Evolutionary conservation across 2,113 vertebrate species (phyloP).

Genomic region (Alces alces): DNA sequence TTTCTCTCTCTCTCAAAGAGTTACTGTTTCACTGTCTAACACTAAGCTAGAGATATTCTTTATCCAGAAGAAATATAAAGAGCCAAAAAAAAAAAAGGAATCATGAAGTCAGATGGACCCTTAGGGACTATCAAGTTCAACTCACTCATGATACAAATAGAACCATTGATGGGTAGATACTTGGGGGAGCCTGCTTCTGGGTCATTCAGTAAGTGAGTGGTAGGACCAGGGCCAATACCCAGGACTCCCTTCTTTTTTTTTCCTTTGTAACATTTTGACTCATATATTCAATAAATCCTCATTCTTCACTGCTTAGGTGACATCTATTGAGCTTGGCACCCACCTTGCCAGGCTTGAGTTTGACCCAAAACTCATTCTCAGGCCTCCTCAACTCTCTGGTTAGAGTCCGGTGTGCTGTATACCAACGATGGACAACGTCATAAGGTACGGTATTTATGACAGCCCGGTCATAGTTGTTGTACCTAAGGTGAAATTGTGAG

Average conservation of each 20-base stretch:
- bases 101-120: background rate
- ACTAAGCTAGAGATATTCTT: background rate
- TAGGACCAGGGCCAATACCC: background rate
- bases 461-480: conserved; percentile 95
- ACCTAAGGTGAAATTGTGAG: conserved; percentile 76
- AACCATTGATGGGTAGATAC: background rate
- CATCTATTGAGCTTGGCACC: background rate
- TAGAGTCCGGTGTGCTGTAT: conserved; percentile 87
- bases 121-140: background rate
- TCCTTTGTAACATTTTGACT: background rate
- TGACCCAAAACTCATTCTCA: conserved; percentile 94
- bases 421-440: conserved; percentile 88
- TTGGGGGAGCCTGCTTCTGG: background rate
- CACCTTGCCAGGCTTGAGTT: conserved; percentile 93
- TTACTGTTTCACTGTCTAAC: background rate
- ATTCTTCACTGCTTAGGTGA: background rate
- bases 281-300: background rate
- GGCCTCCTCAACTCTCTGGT: conserved; percentile 87
- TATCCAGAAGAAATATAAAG: conserved; percentile 4
- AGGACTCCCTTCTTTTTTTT: background rate
- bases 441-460: conserved; percentile 90
- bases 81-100: background rate
- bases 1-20: background rate
- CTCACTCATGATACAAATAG: background rate
- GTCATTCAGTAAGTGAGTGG: background rate